Evolutionary conservation across 2,113 vertebrate genomes (phyloP).

Genomic region (Phalacrocorax pelagicus): DNA sequence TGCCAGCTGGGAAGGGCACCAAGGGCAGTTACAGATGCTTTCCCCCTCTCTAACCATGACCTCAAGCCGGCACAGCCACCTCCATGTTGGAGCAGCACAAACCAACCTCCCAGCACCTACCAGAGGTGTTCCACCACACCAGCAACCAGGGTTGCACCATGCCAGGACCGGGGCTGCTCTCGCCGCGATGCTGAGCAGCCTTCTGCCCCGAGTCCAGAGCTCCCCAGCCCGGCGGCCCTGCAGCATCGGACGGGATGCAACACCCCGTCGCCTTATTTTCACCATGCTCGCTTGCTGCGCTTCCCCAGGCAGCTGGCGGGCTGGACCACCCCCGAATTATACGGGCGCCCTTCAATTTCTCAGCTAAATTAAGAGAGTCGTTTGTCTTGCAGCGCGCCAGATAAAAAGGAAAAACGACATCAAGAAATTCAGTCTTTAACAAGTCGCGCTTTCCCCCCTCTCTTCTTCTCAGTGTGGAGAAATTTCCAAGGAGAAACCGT

Average conservation of each 20-base stretch:
- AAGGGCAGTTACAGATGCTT: background rate
- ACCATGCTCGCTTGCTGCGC: rapidly evolving
- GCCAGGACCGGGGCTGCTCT: background rate
- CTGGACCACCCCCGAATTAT: rapidly evolving
- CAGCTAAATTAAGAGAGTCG: background rate
- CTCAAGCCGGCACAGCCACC: background rate
- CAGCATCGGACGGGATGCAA: rapidly evolving
- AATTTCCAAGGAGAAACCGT: background rate
- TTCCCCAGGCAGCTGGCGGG: background rate
- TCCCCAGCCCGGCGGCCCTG: background rate
- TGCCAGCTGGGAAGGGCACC: background rate
- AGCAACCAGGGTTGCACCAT: rapidly evolving
- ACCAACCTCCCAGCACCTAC: background rate
- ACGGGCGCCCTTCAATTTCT: rapidly evolving
- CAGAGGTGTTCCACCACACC: background rate
- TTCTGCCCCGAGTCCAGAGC: rapidly evolving
- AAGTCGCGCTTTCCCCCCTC: background rate
- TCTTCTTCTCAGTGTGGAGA: background rate
- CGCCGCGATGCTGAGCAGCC: rapidly evolving
- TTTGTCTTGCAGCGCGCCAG: background rate
- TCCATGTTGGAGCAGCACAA: background rate
- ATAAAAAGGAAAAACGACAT: background rate
- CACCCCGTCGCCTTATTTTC: background rate
- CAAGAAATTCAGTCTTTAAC: background rate
- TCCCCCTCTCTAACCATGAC: background rate